Base-by-base conservation (phyloP, 2,888 invertebrate genomes). In the Plebejus melissa region DNA sequence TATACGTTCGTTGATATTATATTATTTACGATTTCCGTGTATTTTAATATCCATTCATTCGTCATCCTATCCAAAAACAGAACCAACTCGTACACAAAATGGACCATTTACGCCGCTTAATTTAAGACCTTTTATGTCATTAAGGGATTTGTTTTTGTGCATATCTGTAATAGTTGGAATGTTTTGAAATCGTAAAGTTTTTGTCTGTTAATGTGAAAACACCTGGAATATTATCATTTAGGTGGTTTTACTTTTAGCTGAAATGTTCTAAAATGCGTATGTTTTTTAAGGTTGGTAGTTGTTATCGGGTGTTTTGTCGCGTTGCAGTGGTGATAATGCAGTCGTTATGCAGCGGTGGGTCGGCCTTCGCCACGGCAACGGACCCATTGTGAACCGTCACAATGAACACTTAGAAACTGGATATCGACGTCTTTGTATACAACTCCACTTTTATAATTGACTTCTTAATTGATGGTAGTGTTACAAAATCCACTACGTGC, bases 351-450 rank as follows among this genome's bases (percentile, higher is more conserved):
- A 85, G 86, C 82, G 88, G 80, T 88, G 86, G 84, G 81, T 86
- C 88, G 90, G 85, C 93, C 93, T 93, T 92, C 91, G 89, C 87
- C 86, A 89, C 90, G 88, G 88, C 80, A 87, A 88, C 87, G 86
- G 87, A 83, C 83, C 87, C 86, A 91, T 92, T 92, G 90, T 91
- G 80, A 82, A 82, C 79, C 80, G 81, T 82, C 87, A 91, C 91
- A 92, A 91, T 90, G 90, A 86, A 84, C 88, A 88, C 87, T 88
- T 86, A 84, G 91, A 88, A 92, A 93, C 88, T 86, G 87, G 90
- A 93, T 90, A 90, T 85, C 84, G 83, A 82, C 86, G 84, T 88
- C 89, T 90, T 88, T 86, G 84, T 88, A 83, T 83, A 82, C 81
- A 79, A 77, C 88, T 88, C 85, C 81, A 82, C 82, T 87, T 85